Percentiles rank a stretch among this genome's conserved stretches.
Conservation (phyloP, 1,140 invertebrate species). For the Hylaeus anthracinus region DNA sequence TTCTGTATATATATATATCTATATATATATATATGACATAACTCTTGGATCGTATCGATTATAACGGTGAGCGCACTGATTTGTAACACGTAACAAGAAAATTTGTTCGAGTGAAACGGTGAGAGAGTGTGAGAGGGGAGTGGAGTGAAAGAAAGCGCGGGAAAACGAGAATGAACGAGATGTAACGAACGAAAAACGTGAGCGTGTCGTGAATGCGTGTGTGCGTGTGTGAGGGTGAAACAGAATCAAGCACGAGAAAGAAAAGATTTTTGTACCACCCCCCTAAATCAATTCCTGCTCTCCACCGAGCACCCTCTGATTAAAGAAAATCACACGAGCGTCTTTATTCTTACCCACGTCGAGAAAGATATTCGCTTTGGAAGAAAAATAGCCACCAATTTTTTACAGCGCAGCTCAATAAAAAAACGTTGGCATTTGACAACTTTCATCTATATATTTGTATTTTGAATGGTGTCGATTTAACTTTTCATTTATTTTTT, state of each 20-base stretch:
- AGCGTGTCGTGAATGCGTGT: background rate
- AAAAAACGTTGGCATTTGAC: conserved; percentile 35
- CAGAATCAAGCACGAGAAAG: background rate
- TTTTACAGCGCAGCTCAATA: conserved; percentile 31
- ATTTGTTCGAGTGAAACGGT: conserved; percentile 43
- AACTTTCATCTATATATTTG: background rate
- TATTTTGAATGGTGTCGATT: background rate
- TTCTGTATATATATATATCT: conserved; percentile 75
- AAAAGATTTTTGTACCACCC: conserved; percentile 53
- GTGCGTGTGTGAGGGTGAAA: background rate
- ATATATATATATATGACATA: conserved; percentile 72
- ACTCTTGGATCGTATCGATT: conserved; percentile 75
- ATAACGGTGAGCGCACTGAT: conserved; percentile 75
- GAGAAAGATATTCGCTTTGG: background rate
- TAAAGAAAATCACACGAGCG: conserved; percentile 30
- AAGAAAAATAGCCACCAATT: conserved; percentile 16
- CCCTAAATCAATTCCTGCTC: conserved; percentile 46
- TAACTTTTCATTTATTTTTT: background rate
- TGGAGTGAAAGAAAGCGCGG: background rate
- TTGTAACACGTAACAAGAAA: conserved; percentile 74
- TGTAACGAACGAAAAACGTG: background rate
- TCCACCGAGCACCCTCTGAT: conserved; percentile 38
- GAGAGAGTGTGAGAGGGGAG: background rate
- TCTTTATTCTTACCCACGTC: conserved; percentile 4
- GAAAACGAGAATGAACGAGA: background rate